Base-by-base conservation (phyloP, 1,140 invertebrate genomes). In the Drosophila kikkawai region DNA sequence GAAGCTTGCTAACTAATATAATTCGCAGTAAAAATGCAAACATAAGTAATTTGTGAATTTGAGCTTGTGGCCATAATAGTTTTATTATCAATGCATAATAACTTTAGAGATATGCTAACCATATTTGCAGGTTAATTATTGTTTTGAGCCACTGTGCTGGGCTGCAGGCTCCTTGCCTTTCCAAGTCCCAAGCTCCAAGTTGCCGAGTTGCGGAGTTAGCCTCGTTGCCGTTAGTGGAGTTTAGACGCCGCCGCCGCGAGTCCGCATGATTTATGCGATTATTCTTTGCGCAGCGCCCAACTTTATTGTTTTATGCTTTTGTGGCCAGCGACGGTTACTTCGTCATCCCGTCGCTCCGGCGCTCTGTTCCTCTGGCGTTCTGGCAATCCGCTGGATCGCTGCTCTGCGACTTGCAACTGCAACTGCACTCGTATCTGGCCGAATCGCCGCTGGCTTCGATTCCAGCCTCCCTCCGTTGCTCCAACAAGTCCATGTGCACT, bases 231-330 rank as follows among this genome's bases (percentile, higher is more conserved):
- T 81, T 85, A 86, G 79, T 79, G 75, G 57, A 75, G 83, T 81
- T 87, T 87, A 87, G 84, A 84, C 70, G 69, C 69, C 77, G 79
- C 48, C 48, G 48, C 82, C 75, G 82, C 82, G 85, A 87, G 83
- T 87, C 80, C 75, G 81, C 85, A 88, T 88, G 85, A 88, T 88
- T 88, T 90, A 90, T 88, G 85, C 85, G 85, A 88, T 88, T 88
- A 88, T 88, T 88, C 85, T 88, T 90, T 79, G 80, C 74, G 84
- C 84, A 88, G 84, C 84, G 77, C 80, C 81, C 69, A 88, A 81
- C 78, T 88, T 88, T 88, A 90, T 88, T 88, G 84, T 88, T 90
- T 88, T 88, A 86, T 88, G 80, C 88, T 88, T 84, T 79, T 87
- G 84, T 78, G 81, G 74, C 79, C 75, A 79, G 75, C 61, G 45